Evolutionary conservation across 1,140 invertebrate genomes (phyloP).

Genomic region (Zaprionus taronus): DNA sequence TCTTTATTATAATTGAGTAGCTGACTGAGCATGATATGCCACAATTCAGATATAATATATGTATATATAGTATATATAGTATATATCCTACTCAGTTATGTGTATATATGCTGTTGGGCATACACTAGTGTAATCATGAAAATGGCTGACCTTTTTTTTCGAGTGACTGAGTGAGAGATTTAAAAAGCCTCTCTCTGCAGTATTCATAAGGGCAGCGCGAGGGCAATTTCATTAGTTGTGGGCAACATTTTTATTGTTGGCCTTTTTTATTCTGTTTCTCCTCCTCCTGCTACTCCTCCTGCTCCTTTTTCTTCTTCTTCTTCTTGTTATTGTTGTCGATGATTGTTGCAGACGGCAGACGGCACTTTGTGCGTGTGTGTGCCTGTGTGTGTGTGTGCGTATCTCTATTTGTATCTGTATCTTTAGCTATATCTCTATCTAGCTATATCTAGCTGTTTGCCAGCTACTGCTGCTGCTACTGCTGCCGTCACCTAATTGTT

Average conservation of each 20-base stretch:
- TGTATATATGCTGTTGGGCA: too few species aligned
- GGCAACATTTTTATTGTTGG: conserved; percentile 65
- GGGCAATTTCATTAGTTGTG: conserved; percentile 30
- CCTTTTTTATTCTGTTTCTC: not conserved
- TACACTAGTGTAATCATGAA: conserved; percentile 23
- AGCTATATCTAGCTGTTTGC: conserved; percentile 28
- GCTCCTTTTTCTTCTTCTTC: conserved; percentile 4
- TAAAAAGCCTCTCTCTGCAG: conserved; percentile 38
- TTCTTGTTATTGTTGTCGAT: conserved; percentile 48
- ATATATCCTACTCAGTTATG: not conserved
- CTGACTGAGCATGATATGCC: conserved; percentile 34
- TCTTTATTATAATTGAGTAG: conserved; percentile 20
- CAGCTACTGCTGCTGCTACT: conserved; percentile 76
- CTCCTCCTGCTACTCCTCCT: not conserved
- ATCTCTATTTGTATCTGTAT: conserved; percentile 14
- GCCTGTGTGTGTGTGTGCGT: conserved; percentile 29
- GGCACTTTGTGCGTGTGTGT: conserved; percentile 13
- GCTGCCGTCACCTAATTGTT: conserved; percentile 80
- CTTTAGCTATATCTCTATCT: conserved; percentile 23
- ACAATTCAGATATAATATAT: not conserved
- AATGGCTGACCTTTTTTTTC: conserved; percentile 30
- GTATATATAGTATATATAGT: not conserved
- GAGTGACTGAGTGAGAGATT: conserved; percentile 8
- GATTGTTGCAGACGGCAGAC: not conserved
- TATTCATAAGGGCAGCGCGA: conserved; percentile 40